Conservation (phyloP, 1,140 invertebrate genomes). For the Melanaphis sacchari region DNA sequence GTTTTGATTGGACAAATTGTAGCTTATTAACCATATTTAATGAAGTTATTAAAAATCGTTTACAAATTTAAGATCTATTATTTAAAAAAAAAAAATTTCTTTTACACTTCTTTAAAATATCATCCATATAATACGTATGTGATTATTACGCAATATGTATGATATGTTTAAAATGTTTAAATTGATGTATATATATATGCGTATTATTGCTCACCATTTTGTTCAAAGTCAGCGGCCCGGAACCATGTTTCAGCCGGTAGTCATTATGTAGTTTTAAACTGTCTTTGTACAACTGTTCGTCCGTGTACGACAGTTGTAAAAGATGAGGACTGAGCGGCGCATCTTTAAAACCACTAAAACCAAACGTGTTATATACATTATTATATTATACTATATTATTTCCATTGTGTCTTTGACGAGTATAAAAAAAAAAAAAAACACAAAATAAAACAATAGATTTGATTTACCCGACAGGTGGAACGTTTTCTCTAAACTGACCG, state of each 20-base stretch:
- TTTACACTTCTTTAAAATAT: background rate
- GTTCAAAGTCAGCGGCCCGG: constrained; percentile 70
- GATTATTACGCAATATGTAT: background rate
- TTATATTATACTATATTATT: background rate
- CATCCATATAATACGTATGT: background rate
- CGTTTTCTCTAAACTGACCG: constrained; percentile 79
- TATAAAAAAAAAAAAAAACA: background rate
- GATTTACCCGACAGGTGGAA: constrained; percentile 64
- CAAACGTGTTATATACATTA: background rate
- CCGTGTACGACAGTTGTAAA: constrained; percentile 61
- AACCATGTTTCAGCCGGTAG: constrained; percentile 77
- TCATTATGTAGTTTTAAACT: constrained; percentile 79
- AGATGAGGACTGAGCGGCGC: constrained; percentile 64
- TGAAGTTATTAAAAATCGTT: background rate
- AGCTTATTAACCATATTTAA: background rate
- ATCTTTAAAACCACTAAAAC: constrained; percentile 56
- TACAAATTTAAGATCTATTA: background rate
- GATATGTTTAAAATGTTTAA: background rate
- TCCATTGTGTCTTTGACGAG: background rate
- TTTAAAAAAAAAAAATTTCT: background rate
- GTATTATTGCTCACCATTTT: constrained; percentile 67
- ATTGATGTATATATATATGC: background rate
- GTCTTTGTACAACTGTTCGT: constrained; percentile 63
- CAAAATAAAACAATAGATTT: background rate
- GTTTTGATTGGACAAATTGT: background rate